Percentiles rank a stretch among this genome's conserved stretches.
These are phyloP conservation scores for Bucco capensis DNA, from an alignment of 2,113 vertebrate genomes.

Conservation along the genomic window DNA sequence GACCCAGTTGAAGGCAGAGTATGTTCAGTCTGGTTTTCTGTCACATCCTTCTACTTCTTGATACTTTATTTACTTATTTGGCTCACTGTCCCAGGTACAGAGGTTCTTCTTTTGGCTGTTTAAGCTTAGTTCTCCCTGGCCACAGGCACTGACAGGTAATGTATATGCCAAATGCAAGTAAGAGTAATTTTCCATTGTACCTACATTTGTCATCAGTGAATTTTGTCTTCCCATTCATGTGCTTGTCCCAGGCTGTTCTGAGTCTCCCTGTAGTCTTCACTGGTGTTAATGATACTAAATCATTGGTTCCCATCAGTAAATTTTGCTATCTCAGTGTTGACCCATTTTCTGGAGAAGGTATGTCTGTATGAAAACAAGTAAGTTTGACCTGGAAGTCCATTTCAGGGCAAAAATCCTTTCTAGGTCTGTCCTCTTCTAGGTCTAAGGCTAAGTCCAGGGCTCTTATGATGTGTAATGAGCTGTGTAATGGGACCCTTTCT, in stretches of 20 bases:
- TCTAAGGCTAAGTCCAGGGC: background rate
- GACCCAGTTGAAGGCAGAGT: slow-evolving; percentile 17
- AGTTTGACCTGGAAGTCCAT: background rate
- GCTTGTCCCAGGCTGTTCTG: background rate
- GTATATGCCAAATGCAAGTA: background rate
- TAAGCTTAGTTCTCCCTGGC: background rate
- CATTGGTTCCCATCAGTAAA: background rate
- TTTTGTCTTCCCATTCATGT: background rate
- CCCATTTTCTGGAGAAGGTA: background rate
- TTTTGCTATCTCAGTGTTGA: background rate
- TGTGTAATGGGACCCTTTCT: background rate
- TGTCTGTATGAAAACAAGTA: background rate
- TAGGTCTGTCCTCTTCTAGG: background rate
- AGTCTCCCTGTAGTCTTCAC: background rate
- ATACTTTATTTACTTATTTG: slow-evolving; percentile 11
- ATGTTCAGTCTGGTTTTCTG: background rate
- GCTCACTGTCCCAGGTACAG: background rate
- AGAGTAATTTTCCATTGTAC: background rate
- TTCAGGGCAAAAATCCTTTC: background rate
- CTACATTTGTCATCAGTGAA: background rate
- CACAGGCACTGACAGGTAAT: background rate
- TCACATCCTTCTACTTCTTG: background rate
- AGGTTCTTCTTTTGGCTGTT: background rate
- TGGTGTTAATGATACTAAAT: background rate
- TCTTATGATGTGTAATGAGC: background rate